Percentiles rank a stretch among this genome's conserved stretches.
Evolutionary conservation across 2,113 vertebrate genomes (phyloP).

Genomic region (Baryphthengus martii): DNA sequence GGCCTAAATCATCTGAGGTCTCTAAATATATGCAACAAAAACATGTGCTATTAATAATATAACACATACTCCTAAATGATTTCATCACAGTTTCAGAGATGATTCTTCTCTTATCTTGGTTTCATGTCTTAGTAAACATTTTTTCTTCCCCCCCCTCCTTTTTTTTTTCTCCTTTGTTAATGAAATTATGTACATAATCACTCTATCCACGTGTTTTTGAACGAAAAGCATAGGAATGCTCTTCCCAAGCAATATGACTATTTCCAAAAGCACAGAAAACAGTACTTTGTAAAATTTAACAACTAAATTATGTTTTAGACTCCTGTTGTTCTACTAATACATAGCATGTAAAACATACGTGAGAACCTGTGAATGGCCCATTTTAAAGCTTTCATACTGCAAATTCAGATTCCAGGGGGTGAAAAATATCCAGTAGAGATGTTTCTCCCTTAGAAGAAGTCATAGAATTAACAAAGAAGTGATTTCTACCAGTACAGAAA

Average conservation of each 20-base stretch:
- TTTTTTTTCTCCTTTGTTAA: neutral
- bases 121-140: neutral
- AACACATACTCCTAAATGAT: neutral
- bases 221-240: neutral
- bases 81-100: neutral
- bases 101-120: neutral
- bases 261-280: neutral
- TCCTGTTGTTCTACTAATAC: neutral
- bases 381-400: neutral
- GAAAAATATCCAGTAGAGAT: neutral
- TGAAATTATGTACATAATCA: accelerated
- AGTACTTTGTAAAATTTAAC: neutral
- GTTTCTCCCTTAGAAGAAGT: neutral
- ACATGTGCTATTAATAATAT: neutral
- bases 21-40: neutral
- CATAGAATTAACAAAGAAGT: neutral
- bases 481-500: neutral
- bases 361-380: neutral
- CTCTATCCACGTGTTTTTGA: neutral
- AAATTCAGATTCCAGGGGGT: neutral
- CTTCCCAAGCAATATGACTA: neutral
- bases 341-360: neutral
- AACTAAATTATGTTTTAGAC: neutral
- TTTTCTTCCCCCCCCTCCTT: neutral
- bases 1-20: neutral